Evolutionary conservation across 2,888 invertebrate species (phyloP), one percentile per base, ranked within the genome.

Genomic region (Cryptus viduatorius): DNA sequence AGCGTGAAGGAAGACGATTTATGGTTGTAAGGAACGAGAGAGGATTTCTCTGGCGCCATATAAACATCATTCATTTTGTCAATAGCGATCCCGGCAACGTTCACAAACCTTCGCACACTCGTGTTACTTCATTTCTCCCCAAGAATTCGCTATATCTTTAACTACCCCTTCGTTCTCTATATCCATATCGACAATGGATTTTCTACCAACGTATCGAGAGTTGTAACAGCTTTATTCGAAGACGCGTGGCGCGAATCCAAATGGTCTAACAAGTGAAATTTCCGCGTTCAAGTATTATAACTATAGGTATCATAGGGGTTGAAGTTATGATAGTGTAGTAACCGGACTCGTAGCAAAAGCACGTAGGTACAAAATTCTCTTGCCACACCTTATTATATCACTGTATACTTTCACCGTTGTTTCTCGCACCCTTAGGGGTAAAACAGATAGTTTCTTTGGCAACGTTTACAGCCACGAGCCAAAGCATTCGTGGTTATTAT

Each of bases 11-110:
- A 87, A 90, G 90, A 90, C 90, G 91, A 92, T 92, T 92, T 92
- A 92, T 92, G 86, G 90, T 86, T 86, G 87, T 79, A 68, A 87
- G 86, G 85, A 86, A 84, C 83, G 88, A 86, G 87, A 86, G 85
- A 86, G 85, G 86, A 88, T 87, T 87, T 89, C 87, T 87, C 88
- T 90, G 90, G 91, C 90, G 89, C 89, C 91, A 89, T 91, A 90
- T 92, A 91, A 90, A 90, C 90, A 92, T 92, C 90, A 90, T 90
- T 92, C 91, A 92, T 91, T 91, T 91, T 91, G 90, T 92, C 91
- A 92, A 91, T 92, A 90, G 90, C 86, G 88, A 83, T 90, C 88
- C 59, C 2, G n/a, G 72, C 44, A 42, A 56, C 44, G 8, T 56
- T 59, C 44, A 24, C 59, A 19, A 72, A 72, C 42, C 44, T 19